Percentiles rank a stretch among this genome's conserved stretches.
phyloP scores from a whole-genome alignment of 1,140 invertebrate species.

The Ericerus pela region DNA sequence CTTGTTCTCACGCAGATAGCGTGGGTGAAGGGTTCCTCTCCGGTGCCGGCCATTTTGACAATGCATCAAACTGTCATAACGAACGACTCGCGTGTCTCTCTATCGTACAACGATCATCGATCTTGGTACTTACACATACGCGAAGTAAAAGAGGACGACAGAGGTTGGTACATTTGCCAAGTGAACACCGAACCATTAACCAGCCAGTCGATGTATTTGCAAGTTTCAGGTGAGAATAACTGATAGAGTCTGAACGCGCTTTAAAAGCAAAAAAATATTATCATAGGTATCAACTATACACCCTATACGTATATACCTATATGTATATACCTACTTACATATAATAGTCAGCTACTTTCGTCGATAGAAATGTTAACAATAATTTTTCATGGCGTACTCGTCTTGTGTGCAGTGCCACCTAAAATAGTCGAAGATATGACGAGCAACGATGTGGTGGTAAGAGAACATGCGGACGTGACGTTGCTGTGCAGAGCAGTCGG shows the following conservation, averaged over 20 bases:
- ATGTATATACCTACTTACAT: not conserved
- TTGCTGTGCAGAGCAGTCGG: conserved; percentile 74
- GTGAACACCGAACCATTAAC: conserved; percentile 76
- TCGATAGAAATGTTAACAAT: not conserved
- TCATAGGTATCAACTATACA: not conserved
- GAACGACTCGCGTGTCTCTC: conserved; percentile 67
- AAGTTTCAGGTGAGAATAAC: conserved; percentile 60
- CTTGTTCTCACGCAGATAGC: conserved; percentile 74
- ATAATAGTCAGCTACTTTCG: not conserved
- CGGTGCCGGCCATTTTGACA: conserved; percentile 74
- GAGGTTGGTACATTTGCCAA: conserved; percentile 74
- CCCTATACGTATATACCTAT: not conserved
- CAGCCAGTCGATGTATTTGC: conserved; percentile 64
- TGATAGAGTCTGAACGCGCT: not conserved
- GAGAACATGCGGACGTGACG: conserved; percentile 74
- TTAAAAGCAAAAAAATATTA: not conserved
- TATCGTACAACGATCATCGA: conserved; percentile 73
- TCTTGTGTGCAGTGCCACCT: conserved; percentile 52
- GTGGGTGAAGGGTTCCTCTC: conserved; percentile 78
- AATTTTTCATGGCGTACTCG: not conserved
- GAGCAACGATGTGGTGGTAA: conserved; percentile 73
- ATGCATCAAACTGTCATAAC: conserved; percentile 81
- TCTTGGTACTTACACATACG: conserved; percentile 77
- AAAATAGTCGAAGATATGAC: conserved; percentile 70
- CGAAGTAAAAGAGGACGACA: conserved; percentile 61